phyloP scores from a whole-genome alignment of 35 echinoderm and acorn worm species.

The Stichopus chloronotus region DNA sequence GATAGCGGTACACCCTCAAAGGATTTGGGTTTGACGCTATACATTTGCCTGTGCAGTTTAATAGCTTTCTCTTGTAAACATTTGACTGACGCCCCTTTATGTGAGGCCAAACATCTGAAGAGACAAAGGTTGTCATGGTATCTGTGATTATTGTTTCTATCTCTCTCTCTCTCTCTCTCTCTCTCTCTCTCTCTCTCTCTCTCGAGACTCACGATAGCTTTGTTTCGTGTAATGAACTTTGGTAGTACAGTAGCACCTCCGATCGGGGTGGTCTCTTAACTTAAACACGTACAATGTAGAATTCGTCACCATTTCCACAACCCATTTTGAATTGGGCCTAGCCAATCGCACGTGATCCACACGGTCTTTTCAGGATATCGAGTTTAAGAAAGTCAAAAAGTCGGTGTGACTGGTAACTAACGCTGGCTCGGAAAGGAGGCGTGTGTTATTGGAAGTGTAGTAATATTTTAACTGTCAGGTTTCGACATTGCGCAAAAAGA shows the following conservation, averaged over 20 bases:
- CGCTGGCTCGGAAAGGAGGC: constrained; percentile 5
- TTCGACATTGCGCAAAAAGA: constrained; percentile 2
- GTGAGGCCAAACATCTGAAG: too few species aligned
- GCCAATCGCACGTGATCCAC: constrained; percentile 15
- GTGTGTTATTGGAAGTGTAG: not conserved
- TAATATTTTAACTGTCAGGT: not conserved
- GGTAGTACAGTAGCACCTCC: constrained; percentile 40
- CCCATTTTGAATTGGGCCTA: too few species aligned
- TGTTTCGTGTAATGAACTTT: not conserved
- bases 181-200: too few species aligned
- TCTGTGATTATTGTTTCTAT: not conserved
- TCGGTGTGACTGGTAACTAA: not conserved
- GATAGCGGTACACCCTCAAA: not conserved
- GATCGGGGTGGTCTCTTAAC: constrained; percentile 34
- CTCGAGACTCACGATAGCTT: not conserved
- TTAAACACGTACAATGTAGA: constrained; percentile 20
- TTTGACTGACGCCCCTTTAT: not conserved
- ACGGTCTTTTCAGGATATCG: constrained; percentile 1
- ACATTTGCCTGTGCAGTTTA: not conserved
- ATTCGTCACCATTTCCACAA: too few species aligned
- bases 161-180: too few species aligned
- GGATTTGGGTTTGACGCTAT: not conserved
- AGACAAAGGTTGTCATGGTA: constrained; percentile 47
- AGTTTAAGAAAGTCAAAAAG: not conserved
- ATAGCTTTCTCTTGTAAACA: not conserved